Base-by-base conservation (phyloP, 2,113 vertebrate species). In the Ptychochromis oligacanthus region DNA sequence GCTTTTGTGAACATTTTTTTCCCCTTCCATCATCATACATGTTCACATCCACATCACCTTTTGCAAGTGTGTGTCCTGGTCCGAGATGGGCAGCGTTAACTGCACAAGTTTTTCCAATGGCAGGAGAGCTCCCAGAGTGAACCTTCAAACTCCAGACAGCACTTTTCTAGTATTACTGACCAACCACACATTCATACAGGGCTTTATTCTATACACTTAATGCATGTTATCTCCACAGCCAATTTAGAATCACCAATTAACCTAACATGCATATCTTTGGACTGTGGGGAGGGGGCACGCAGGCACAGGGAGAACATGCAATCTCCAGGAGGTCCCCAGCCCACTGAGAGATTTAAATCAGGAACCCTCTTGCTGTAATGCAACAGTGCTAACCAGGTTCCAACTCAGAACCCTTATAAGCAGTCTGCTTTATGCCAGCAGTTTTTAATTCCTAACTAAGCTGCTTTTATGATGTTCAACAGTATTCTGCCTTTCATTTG, bases 271-370 rank as follows among this genome's bases (percentile, higher is more conserved):
- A 70, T 0, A 40, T 62, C 31, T 36, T 8, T 20, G 18, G 65
- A 70, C 65, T 49, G 43, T 28, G 15, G 24, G 43, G 65, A 70
- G 65, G n/a, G 43, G 43, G 43, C 38, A 65, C 43, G 65, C 65
- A 70, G 18, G 65, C 24, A 70, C 43, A 70, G 43, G 65, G 65
- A 70, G 65, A 52, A 46, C 65, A 72, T 31, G 65, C 43, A 72
- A 20, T 2, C 9, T 28, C 65, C 65, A 7, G 46, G 28, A 28
- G 49, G 65, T 40, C 40, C 15, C 26, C 65, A 18, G 24, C 65
- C 40, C 49, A 70, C 40, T 15, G 12, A 15, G 9, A 7, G 24
- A 28, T 20, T 52, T 20, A 20, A 18, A 54, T 20, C 49, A 18
- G 28, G 7, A 54, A 20, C 15, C 49, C 20, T 20, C 17, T 20